Base-by-base conservation (phyloP, 2,888 invertebrate genomes). In the Eledona agricola region DNA sequence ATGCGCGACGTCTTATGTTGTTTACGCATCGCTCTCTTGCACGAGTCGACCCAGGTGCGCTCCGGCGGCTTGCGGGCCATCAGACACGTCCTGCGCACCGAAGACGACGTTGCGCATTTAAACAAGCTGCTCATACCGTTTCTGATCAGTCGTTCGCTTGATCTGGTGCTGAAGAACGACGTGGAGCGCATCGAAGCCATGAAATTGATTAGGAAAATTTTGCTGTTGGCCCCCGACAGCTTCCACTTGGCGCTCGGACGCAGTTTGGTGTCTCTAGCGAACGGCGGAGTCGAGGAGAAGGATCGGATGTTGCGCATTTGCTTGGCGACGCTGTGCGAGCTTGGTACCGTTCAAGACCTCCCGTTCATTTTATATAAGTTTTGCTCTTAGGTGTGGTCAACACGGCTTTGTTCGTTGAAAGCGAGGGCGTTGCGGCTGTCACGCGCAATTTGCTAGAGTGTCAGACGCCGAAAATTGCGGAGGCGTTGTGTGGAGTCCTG, bases 111-210 rank as follows among this genome's bases (percentile, higher is more conserved):
- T 58, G 81, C 87, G 65, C 81, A 83, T 47, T 86, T 96, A 65
- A 89, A 93, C 73, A 84, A 85, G 63, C 79, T 95, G 59, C 89
- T 90, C 71, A 82, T 95, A 69, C 93, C 93, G 60, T 89, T 87
- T 76, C 83, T 96, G 63, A 83, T 96, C 55, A 86, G 87, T 62
- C 7, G 93, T 69, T 94, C 93, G 60, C 83, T 97, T 73, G 97
- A 97, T 78, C 80, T 96, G 56, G 85, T 89, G 76, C 79, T 94
- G 32, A 90, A 90, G 65, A 95, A 94, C 76, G 96, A 97, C 74
- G 87, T 93, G 63, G 97, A 96, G 75, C 83, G 96, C 26, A 86
- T 93, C 42, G 96, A 96, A 78, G 95, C 93, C 1, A 80, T 96
- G 64, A 88, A 95, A 66, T 83, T 97, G 53, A 89, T 93, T 46